phyloP scores from a whole-genome alignment of 2,113 vertebrate species.

The Cinclus mexicanus region DNA sequence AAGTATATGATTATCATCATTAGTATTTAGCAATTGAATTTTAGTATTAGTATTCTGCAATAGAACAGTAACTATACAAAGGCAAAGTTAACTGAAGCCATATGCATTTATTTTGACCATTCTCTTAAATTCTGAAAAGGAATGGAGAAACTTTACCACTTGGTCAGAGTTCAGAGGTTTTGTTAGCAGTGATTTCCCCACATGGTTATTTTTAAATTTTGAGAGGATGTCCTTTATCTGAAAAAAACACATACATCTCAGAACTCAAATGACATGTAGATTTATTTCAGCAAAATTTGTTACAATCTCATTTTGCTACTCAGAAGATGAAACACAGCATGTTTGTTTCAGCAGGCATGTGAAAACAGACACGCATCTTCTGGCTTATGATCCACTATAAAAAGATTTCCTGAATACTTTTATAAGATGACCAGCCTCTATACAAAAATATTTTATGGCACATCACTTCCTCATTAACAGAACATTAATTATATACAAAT shows the following conservation, averaged over 20 bases:
- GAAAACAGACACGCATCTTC: background rate
- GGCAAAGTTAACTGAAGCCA: background rate
- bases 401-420: background rate
- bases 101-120: background rate
- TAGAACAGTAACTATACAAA: background rate
- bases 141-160: constrained; percentile 71
- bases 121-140: background rate
- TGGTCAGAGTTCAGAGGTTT: constrained; percentile 81
- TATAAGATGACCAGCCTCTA: background rate
- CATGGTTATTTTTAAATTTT: constrained; percentile 77
- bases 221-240: constrained; percentile 84
- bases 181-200: constrained; percentile 84
- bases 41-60: background rate
- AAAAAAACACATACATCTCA: background rate
- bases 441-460: background rate
- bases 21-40: background rate
- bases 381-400: background rate
- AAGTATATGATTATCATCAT: background rate
- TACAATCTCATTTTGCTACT: background rate
- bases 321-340: fast-evolving
- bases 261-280: background rate
- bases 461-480: background rate
- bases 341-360: background rate
- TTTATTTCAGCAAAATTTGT: background rate
- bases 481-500: background rate